Evolutionary conservation across 2,113 vertebrate genomes (phyloP).

Genomic region (Rana temporaria): DNA sequence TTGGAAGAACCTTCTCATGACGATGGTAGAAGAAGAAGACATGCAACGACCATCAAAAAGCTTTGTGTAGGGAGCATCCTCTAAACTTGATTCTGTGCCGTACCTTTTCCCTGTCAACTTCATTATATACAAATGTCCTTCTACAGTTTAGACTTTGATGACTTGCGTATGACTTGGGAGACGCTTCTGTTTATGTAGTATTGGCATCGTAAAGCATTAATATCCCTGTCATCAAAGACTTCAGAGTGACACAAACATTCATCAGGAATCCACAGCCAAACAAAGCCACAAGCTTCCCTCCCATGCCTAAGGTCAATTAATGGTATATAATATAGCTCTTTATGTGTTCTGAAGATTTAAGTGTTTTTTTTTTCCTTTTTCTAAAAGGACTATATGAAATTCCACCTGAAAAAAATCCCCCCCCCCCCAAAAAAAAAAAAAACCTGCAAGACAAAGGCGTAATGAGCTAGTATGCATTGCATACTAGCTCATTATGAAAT

Average conservation of each 20-base stretch:
- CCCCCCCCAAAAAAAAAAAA: too few species aligned
- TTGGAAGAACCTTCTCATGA: background rate
- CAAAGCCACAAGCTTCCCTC: constrained; percentile 1
- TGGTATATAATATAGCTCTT: background rate
- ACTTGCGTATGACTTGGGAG: background rate
- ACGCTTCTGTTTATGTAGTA: background rate
- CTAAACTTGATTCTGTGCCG: background rate
- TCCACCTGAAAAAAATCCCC: too few species aligned
- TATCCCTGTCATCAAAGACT: background rate
- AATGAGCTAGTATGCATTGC: too few species aligned
- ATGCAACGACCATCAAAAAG: background rate
- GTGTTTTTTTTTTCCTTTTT: too few species aligned
- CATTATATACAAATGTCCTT: background rate
- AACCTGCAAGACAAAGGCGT: too few species aligned
- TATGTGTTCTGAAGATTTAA: too few species aligned
- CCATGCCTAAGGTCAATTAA: background rate
- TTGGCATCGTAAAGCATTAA: background rate
- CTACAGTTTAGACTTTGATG: background rate
- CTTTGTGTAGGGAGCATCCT: background rate
- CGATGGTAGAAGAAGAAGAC: too few species aligned
- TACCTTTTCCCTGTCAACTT: background rate
- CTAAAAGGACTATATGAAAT: too few species aligned
- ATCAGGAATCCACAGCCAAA: background rate
- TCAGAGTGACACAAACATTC: background rate
- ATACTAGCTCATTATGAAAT: too few species aligned